A percentile compares a stretch with the other conserved stretches of the same genome.
phyloP scores from a whole-genome alignment of 2,113 vertebrate species.

The Mystacornis crossleyi region DNA sequence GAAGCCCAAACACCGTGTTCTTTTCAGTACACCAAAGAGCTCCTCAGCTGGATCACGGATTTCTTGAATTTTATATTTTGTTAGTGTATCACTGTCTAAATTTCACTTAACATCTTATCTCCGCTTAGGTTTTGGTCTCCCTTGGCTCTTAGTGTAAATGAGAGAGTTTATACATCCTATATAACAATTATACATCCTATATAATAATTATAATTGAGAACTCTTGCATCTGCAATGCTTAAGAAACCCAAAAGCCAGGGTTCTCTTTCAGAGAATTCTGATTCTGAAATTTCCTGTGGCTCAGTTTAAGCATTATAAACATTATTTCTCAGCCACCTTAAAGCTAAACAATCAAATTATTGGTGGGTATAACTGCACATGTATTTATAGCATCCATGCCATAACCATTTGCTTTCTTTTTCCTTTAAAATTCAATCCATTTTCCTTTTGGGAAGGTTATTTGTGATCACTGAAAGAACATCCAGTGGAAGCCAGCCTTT shows the following conservation, averaged over 20 bases:
- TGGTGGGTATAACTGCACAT: neutral
- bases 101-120: neutral
- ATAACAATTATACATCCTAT: neutral
- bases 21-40: neutral
- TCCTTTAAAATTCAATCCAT: neutral
- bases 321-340: neutral
- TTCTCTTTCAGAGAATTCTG: neutral
- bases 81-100: neutral
- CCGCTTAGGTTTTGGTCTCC: neutral
- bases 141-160: neutral
- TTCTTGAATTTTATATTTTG: neutral
- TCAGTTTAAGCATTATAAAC: neutral
- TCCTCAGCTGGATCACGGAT: neutral
- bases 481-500: neutral
- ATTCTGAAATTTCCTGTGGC: neutral
- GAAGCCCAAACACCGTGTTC: neutral
- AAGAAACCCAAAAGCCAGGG: neutral
- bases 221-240: neutral
- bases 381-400: neutral
- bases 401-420: neutral
- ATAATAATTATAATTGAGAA: neutral
- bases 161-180: fast-evolving
- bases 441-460: neutral
- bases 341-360: neutral
- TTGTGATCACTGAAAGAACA: neutral